These are phyloP conservation scores for Enchytraeus crypticus DNA, from an alignment of 2,888 invertebrate genomes.

Conservation along the genomic window DNA sequence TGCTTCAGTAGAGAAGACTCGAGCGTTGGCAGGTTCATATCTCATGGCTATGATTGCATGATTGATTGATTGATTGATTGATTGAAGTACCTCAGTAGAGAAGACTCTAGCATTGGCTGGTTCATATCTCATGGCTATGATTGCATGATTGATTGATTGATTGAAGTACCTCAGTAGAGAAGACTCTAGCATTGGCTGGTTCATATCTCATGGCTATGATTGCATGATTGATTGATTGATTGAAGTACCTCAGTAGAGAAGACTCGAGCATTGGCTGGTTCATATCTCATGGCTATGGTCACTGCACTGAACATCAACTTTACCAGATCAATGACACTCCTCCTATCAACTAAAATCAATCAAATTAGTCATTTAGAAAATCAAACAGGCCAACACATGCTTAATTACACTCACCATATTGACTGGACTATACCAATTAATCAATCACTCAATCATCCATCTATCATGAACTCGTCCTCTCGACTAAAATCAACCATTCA, in stretches of 20 bases:
- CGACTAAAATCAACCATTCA: no score
- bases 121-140: constrained; percentile 97
- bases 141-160: background rate
- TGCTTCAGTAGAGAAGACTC: constrained; percentile 88
- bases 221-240: background rate
- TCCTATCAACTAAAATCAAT: constrained; percentile 39
- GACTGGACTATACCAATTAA: no score
- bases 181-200: constrained; percentile 96
- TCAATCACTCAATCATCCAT: no score
- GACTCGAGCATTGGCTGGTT: constrained; percentile 96
- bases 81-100: constrained; percentile 65
- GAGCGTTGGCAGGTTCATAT: constrained; percentile 97
- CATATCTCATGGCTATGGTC: constrained; percentile 94
- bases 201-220: constrained; percentile 90
- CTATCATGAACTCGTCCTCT: no score
- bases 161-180: constrained; percentile 71
- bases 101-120: constrained; percentile 98
- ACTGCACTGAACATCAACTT: constrained; percentile 87
- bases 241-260: constrained; percentile 76
- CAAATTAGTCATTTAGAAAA: no score
- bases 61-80: background rate
- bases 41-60: constrained; percentile 96
- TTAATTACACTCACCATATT: no score
- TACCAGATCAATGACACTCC: constrained; percentile 67
- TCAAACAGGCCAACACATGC: no score